Evolutionary conservation across 2,888 invertebrate species (phyloP).

Genomic region (Taphrorychus bicolor): DNA sequence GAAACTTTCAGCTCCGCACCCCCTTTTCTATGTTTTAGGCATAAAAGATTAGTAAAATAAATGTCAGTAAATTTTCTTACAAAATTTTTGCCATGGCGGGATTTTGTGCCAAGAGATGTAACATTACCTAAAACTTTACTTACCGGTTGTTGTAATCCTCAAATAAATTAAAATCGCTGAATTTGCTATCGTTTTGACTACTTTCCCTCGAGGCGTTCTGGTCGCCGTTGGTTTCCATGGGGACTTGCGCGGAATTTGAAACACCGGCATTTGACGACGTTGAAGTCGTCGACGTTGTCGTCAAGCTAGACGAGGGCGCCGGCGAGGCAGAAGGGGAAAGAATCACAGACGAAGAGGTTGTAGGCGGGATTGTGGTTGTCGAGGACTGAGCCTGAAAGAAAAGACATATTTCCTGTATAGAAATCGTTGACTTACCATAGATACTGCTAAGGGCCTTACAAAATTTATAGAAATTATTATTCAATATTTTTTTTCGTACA

Average conservation of each 20-base stretch:
- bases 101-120: too few relatives aligned
- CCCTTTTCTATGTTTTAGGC: too few relatives aligned
- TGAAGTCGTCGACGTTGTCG: slow-evolving; percentile 16
- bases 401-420: not conserved
- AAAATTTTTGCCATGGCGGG: too few relatives aligned
- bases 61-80: too few relatives aligned
- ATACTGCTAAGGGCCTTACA: too few relatives aligned
- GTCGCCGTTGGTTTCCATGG: slow-evolving; percentile 33
- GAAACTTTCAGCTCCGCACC: too few relatives aligned
- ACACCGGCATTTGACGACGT: slow-evolving; percentile 1
- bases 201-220: slow-evolving; percentile 31
- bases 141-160: slow-evolving; percentile 45
- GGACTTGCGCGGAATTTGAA: slow-evolving; percentile 20
- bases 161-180: slow-evolving; percentile 49
- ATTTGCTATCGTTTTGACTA: slow-evolving; percentile 35
- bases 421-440: too few relatives aligned
- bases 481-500: too few relatives aligned
- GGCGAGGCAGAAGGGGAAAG: slow-evolving; percentile 20
- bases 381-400: not conserved
- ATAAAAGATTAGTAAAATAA: too few relatives aligned
- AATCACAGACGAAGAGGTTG: slow-evolving; percentile 35
- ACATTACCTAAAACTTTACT: too few relatives aligned
- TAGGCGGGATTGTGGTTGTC: slow-evolving; percentile 12
- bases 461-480: too few relatives aligned
- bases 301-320: slow-evolving; percentile 11